phyloP scores from a whole-genome alignment of 2,888 invertebrate species.

The Eueremaeus valkanovi region DNA sequence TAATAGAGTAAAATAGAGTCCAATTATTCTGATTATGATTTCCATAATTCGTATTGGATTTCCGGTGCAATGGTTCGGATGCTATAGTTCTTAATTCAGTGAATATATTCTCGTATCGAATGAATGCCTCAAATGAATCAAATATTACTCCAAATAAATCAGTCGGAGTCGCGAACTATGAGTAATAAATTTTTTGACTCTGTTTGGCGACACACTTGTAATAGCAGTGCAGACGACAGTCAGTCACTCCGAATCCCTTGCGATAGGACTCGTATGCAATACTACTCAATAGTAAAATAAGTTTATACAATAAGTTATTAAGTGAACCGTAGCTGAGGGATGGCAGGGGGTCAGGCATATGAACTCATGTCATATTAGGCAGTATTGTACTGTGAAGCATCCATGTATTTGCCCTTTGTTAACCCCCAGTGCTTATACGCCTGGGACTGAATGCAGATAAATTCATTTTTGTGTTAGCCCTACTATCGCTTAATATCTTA shows the following conservation, averaged over 20 bases:
- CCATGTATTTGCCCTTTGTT: constrained; percentile 34
- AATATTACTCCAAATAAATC: constrained; percentile 18
- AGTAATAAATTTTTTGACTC: constrained; percentile 29
- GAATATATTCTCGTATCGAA: background rate
- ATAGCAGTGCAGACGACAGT: constrained; percentile 19
- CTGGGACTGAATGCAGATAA: background rate
- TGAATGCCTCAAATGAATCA: background rate
- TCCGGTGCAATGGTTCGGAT: background rate
- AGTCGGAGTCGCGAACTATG: constrained; percentile 22
- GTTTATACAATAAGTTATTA: constrained; percentile 33
- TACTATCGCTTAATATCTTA: constrained; percentile 26
- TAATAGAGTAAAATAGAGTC: too few species aligned
- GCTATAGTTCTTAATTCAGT: background rate
- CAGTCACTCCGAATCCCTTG: background rate
- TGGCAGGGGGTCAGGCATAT: constrained; percentile 28
- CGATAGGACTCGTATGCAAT: background rate
- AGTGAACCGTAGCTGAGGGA: constrained; percentile 31
- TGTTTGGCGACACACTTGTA: constrained; percentile 12
- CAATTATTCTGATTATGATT: too few species aligned
- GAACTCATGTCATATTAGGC: constrained; percentile 28
- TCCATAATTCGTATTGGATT: too few species aligned
- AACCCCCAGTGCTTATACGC: constrained; percentile 14
- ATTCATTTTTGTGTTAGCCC: constrained; percentile 11
- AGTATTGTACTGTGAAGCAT: background rate
- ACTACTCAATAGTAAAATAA: constrained; percentile 18